phyloP scores from a whole-genome alignment of 2,797 vertebrate genomes.

The Hafferia zeledoni region DNA sequence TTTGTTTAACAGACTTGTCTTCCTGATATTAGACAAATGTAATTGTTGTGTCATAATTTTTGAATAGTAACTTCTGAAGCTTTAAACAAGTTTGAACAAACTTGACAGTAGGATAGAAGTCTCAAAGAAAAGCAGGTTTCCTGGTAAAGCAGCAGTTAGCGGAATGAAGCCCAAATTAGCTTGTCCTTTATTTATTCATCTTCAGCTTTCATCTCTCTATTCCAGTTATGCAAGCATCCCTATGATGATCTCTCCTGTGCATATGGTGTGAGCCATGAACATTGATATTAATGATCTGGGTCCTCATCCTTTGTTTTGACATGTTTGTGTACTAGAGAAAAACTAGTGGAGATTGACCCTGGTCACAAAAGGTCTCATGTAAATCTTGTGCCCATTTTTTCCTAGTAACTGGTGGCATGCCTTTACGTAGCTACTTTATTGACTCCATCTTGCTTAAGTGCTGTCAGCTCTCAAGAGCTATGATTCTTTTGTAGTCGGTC shows the following conservation, averaged over 20 bases:
- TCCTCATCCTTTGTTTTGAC: not conserved
- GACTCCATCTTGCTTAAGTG: not conserved
- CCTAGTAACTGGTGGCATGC: not conserved
- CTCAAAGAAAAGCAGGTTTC: not conserved
- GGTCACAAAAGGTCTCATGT: not conserved
- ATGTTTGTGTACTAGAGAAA: not conserved
- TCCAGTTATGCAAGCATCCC: not conserved
- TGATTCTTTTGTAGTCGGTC: not conserved
- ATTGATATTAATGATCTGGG: not conserved
- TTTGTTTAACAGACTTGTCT: not conserved
- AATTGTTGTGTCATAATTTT: not conserved
- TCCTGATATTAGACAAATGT: not conserved
- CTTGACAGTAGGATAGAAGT: not conserved
- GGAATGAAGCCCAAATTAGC: not conserved
- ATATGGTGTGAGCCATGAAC: not conserved
- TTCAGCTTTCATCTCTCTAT: not conserved
- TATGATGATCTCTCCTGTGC: not conserved
- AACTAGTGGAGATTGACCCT: not conserved
- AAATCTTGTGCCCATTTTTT: not conserved
- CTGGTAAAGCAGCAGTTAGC: not conserved
- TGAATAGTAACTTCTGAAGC: not conserved
- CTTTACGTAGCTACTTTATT: not conserved
- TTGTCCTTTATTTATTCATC: not conserved
- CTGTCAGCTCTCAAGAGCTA: not conserved
- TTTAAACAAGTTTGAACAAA: not conserved